Evolutionary conservation across 2,888 invertebrate genomes (phyloP).

Genomic region (Heliconius ethilla): DNA sequence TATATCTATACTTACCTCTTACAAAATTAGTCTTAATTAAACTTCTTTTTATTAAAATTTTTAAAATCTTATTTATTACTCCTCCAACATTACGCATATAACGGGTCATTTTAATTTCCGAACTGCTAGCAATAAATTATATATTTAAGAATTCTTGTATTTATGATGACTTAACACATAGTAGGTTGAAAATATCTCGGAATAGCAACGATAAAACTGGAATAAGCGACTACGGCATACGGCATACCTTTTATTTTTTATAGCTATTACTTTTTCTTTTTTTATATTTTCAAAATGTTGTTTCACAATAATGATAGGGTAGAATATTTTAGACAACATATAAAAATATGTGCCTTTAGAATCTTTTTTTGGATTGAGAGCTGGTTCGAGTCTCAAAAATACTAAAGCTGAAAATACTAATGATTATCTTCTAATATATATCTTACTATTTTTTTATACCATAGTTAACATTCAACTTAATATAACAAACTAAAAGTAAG

Average conservation of each 20-base stretch:
- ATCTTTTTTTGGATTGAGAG: not conserved
- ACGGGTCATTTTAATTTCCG: conserved; percentile 58
- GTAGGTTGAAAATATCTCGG: not conserved
- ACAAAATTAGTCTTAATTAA: not conserved
- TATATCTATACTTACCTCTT: not conserved
- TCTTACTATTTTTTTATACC: not conserved
- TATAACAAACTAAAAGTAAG: not conserved
- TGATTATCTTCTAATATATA: not conserved
- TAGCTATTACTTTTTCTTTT: not conserved
- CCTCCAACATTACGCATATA: conserved; percentile 36
- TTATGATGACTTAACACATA: conserved; percentile 33
- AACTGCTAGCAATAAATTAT: conserved; percentile 46
- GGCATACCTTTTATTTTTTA: not conserved
- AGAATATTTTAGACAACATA: no score
- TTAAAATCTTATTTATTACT: conserved; percentile 3
- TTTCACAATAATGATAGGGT: not conserved
- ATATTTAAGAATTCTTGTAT: conserved; percentile 40
- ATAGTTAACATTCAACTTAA: not conserved
- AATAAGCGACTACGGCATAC: not conserved
- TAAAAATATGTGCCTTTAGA: not conserved
- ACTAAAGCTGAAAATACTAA: not conserved
- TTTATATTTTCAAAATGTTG: not conserved
- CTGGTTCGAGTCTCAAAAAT: not conserved
- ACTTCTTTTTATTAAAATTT: not conserved
- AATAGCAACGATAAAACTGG: conserved; percentile 10